Conservation (phyloP, 2,113 vertebrate genomes). For the Furnarius figulus region DNA sequence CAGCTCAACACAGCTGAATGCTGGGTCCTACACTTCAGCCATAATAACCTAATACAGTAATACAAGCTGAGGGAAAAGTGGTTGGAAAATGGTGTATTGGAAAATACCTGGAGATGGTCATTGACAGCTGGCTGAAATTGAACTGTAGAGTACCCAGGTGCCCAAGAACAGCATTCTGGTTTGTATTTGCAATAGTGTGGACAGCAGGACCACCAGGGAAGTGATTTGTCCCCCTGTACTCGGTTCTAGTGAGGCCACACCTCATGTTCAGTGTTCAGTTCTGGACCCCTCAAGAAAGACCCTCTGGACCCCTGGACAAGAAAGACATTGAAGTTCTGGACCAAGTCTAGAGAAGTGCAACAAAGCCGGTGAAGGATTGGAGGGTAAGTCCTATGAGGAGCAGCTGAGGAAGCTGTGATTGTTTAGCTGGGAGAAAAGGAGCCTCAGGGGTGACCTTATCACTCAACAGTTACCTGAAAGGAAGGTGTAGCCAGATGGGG, state of each 20-base stretch:
- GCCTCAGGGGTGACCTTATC: neutral
- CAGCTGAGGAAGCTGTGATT: neutral
- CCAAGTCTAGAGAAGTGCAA: neutral
- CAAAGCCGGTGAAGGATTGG: neutral
- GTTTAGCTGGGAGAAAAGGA: neutral
- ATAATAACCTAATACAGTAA: neutral
- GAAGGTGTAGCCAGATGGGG: neutral
- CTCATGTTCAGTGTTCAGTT: neutral
- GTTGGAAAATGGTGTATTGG: neutral
- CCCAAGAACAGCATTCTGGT: neutral
- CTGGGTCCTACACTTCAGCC: neutral
- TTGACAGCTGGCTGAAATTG: neutral
- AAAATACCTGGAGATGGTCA: neutral
- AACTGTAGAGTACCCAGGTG: too few species aligned
- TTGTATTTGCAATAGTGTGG: neutral
- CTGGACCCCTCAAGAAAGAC: rapidly evolving
- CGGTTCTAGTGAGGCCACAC: neutral
- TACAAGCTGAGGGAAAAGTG: neutral
- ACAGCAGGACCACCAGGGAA: neutral
- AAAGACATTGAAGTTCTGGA: neutral
- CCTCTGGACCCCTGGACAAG: too few species aligned
- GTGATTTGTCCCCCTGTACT: too few species aligned
- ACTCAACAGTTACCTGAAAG: neutral
- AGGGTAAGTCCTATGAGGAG: neutral
- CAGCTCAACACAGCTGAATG: neutral